Conservation (phyloP, 2,888 invertebrate genomes). For the Serripes groenlandicus region DNA sequence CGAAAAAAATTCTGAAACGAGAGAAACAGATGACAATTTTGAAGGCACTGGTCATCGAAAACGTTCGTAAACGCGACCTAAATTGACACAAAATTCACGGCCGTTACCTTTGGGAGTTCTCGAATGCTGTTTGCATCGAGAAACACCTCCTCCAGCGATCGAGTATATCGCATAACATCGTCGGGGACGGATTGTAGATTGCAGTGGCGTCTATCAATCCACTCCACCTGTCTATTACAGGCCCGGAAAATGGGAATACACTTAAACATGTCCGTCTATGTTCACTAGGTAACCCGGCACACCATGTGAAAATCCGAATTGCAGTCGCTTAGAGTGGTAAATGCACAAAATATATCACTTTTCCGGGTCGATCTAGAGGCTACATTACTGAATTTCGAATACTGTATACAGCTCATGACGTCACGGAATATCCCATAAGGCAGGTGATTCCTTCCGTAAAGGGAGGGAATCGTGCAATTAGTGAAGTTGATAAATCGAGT, state of each 20-base stretch:
- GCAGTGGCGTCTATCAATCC: slow-evolving; percentile 99
- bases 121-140: slow-evolving; percentile 99
- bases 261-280: slow-evolving; percentile 86
- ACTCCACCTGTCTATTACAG: slow-evolving; percentile 99
- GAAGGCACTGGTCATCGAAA: neutral
- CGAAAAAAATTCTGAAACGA: slow-evolving; percentile 97
- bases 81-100: neutral
- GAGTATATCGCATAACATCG: slow-evolving; percentile 98
- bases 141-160: slow-evolving; percentile 98
- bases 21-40: too few species aligned
- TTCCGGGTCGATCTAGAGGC: slow-evolving; percentile 55
- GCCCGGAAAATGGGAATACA: slow-evolving; percentile 88
- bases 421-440: slow-evolving; percentile 80
- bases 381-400: slow-evolving; percentile 74
- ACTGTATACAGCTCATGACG: slow-evolving; percentile 82
- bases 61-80: neutral
- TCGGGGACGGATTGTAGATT: slow-evolving; percentile 98
- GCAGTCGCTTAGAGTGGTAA: slow-evolving; percentile 35
- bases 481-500: too few species aligned
- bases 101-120: slow-evolving; percentile 97
- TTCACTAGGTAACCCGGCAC: slow-evolving; percentile 66
- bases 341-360: slow-evolving; percentile 38
- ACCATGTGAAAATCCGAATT: slow-evolving; percentile 68
- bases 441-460: slow-evolving; percentile 73
- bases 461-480: slow-evolving; percentile 27